A percentile compares a stretch with the other conserved stretches of the same genome.
Evolutionary conservation across 2,888 invertebrate genomes (phyloP).

Genomic region (Acleris emargana): DNA sequence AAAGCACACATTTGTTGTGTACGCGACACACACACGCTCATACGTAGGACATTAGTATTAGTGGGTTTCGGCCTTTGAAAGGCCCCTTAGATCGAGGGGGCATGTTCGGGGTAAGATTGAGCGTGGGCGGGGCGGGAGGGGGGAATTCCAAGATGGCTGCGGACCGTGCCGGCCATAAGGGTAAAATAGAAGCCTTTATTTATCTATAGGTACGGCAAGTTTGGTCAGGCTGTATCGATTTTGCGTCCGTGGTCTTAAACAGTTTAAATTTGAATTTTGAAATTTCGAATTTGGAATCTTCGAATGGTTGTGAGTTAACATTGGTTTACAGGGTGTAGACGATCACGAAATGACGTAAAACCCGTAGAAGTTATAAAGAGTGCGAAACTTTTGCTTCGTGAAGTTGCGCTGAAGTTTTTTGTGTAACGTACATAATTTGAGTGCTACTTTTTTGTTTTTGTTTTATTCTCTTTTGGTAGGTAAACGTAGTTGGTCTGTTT

Average conservation of each 20-base stretch:
- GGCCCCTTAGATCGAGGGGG: slow-evolving; percentile 80
- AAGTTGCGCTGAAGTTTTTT: slow-evolving; percentile 27
- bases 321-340: slow-evolving; percentile 3
- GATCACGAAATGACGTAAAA: slow-evolving; percentile 10
- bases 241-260: slow-evolving; percentile 16
- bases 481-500: not conserved
- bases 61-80: slow-evolving; percentile 81
- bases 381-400: slow-evolving; percentile 30
- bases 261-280: slow-evolving; percentile 22
- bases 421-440: slow-evolving; percentile 26
- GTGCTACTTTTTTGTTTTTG: slow-evolving; percentile 10
- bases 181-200: slow-evolving; percentile 77
- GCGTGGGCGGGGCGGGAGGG: slow-evolving; percentile 70
- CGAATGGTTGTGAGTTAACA: not conserved
- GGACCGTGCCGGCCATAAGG: slow-evolving; percentile 81
- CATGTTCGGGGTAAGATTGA: slow-evolving; percentile 79
- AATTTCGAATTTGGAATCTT: not conserved
- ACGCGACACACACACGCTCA: slow-evolving; percentile 39
- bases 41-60: slow-evolving; percentile 81
- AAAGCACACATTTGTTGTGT: slow-evolving; percentile 34
- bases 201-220: slow-evolving; percentile 69
- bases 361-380: slow-evolving; percentile 30
- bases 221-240: slow-evolving; percentile 73
- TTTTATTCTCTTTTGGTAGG: not conserved
- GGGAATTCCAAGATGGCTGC: slow-evolving; percentile 80